These are phyloP conservation scores for Euleptes europaea DNA, from an alignment of 2,113 vertebrate species.

Conservation along the genomic window DNA sequence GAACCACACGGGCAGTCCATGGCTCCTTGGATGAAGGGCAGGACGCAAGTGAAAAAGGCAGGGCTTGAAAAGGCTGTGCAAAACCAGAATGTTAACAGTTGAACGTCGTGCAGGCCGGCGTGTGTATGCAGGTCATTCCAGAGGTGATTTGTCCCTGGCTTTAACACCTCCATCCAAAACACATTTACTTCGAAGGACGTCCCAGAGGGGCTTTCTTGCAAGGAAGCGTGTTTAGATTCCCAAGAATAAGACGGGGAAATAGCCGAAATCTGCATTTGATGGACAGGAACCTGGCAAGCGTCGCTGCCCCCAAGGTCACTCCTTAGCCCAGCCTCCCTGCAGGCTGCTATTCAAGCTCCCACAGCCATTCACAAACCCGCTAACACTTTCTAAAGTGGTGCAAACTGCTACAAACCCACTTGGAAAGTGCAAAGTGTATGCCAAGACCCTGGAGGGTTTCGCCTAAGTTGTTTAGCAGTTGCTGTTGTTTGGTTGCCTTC, in stretches of 20 bases:
- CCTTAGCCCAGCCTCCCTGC: neutral
- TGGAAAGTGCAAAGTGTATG: fast-evolving
- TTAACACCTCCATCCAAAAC: too few relatives aligned
- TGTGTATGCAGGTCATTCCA: too few relatives aligned
- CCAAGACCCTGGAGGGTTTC: neutral
- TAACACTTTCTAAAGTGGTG: conserved; percentile 18
- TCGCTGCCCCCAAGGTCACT: neutral
- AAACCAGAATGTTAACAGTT: too few relatives aligned
- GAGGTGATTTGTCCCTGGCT: too few relatives aligned
- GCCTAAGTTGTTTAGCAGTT: fast-evolving
- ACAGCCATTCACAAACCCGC: neutral
- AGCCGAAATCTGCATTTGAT: neutral
- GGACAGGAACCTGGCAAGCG: neutral
- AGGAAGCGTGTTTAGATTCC: too few relatives aligned
- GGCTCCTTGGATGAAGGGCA: too few relatives aligned
- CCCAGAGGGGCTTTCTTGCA: too few relatives aligned
- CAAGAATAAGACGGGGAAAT: neutral
- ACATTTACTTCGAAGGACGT: too few relatives aligned
- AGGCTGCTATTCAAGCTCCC: neutral
- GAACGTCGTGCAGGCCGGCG: too few relatives aligned
- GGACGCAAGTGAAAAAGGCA: too few relatives aligned
- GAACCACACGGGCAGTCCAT: too few relatives aligned
- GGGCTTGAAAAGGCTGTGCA: too few relatives aligned
- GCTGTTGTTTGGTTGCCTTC: neutral
- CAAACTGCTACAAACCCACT: neutral